Evolutionary conservation across 2,888 invertebrate species (phyloP), one percentile per base, ranked within the genome.

Genomic region (Apodemia hepburni): DNA sequence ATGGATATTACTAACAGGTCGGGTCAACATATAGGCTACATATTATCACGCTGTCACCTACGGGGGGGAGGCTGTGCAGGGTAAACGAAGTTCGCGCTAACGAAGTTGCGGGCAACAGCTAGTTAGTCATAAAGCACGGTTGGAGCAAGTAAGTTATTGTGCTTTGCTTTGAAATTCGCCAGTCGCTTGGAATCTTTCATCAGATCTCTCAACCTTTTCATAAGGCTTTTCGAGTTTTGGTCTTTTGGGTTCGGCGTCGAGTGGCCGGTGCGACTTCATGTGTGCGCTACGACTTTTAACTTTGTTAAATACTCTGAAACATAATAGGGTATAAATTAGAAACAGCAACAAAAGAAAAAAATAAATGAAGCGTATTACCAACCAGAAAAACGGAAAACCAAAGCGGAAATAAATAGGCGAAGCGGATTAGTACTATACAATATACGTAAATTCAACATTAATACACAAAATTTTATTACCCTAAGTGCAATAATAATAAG

Each of bases 231-330:
- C 92, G 82, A 89, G 88, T 84, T 93, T 94, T 80, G 93, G 92
- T 91, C 94, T 92, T 91, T 93, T 94, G 71, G 94, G 93, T 85
- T 96, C 96, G 86, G 95, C 94, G 92, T 97, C 97, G 84, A 96
- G 95, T 77, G 97, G 96, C 83, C 97, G 95, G 93, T 99, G 99
- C 73, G 98, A 98, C 93, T 99, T 99, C 99, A 99, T 99, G 92
- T 99, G 99, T 71, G 99, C 99, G 93, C 98, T 99, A 91, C 99
- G 96, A 93, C 98, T 99, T 94, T 98, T 98, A 83, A 98, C 97
- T 94, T 98, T 98, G 93, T 95, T 96, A 94, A 98, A 98, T 88
- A 98, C 96, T 94, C 98, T 98, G 95, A 75, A 93, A 93, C 87
- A 87, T 86, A 88, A 91, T 76, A 87, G 85, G 86, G 82, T 81